Evolutionary conservation across 2,113 vertebrate species (phyloP), one percentile per base, ranked within the genome.

Genomic region (Toxotes chatareus): DNA sequence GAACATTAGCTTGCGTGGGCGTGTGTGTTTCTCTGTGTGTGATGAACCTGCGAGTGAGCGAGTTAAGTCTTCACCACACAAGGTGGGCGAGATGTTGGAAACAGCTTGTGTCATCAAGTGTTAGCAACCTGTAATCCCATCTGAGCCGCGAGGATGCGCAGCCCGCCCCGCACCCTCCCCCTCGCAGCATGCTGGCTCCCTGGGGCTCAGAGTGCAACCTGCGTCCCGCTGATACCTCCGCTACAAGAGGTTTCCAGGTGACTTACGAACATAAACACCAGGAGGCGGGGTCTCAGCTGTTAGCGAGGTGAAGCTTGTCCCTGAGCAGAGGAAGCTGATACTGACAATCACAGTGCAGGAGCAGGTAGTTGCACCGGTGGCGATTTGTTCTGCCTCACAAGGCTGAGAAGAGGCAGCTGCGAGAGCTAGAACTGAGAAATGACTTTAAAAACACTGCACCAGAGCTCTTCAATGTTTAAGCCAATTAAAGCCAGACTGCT

Each of bases 101-200:
- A 86, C 91, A 87, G 91, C 84, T 88, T 87, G 90, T 92, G 92
- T 91, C 89, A 92, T 92, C 87, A 79, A 87, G 88, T 88, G 91
- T 91, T 86, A 88, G 89, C 87, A 88, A 92, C 91, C 89, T 89
- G 90, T 94, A 93, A 94, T 93, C 90, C 90, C 90, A 91, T 92
- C 90, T 90, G 93, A 94, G 90, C 90, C 66, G 62, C 16, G 63
- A 83, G 84, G 71, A 85, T 55, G 82, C 74, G 80, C 57, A n/a
- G 1, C 17, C 40, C 14, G 42, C 51, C 12, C 1, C 46, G 9
- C 42, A 16, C 57, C 27, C 21, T 4, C 75, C 27, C 21, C 5
- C 75, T 0, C 3, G 1, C 27, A 32, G 62, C 84, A 53, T 49
- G 2, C 16, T 14, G 14, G 38, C 80, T 81, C 91, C 88, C 83